A percentile compares a stretch with the other conserved stretches of the same genome.
Evolutionary conservation across 2,888 invertebrate species (phyloP).

Genomic region (Dicranocentrus wangi): DNA sequence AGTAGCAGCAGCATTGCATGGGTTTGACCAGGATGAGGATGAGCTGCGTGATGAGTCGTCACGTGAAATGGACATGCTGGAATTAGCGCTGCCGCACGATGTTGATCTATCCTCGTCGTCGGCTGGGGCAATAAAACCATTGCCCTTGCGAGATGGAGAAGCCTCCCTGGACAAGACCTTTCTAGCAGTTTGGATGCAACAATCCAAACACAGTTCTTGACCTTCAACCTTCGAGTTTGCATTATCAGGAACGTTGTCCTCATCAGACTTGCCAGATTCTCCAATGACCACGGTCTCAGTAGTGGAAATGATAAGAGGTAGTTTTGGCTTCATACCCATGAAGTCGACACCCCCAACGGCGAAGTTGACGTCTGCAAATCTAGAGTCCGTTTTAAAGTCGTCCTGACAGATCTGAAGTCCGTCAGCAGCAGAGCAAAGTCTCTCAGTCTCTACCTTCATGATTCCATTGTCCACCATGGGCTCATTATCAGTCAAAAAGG

Average conservation of each 20-base stretch:
- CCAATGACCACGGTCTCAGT: slow-evolving; percentile 27
- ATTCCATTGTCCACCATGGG: neutral
- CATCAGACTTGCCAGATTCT: no score
- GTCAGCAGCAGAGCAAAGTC: slow-evolving; percentile 18
- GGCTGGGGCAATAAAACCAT: neutral
- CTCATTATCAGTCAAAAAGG: neutral
- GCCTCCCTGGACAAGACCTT: slow-evolving; percentile 30
- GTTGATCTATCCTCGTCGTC: slow-evolving; percentile 4
- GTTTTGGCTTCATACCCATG: slow-evolving; percentile 6
- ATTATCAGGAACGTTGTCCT: slow-evolving; percentile 7
- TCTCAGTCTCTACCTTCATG: neutral
- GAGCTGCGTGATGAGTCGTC: slow-evolving; percentile 17
- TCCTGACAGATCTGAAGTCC: slow-evolving; percentile 13
- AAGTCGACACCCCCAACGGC: neutral
- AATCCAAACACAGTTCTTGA: slow-evolving; percentile 25
- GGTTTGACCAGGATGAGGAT: neutral
- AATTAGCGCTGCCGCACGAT: slow-evolving; percentile 1
- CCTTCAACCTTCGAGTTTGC: neutral
- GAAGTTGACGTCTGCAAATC: no score
- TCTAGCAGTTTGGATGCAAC: slow-evolving; percentile 24
- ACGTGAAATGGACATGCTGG: neutral
- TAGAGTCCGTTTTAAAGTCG: no score
- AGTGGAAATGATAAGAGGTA: slow-evolving; percentile 41
- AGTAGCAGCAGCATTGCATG: neutral
- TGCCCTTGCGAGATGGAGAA: slow-evolving; percentile 27